Evolutionary conservation across 2,113 vertebrate genomes (phyloP).

Genomic region (Pollachius pollachius): DNA sequence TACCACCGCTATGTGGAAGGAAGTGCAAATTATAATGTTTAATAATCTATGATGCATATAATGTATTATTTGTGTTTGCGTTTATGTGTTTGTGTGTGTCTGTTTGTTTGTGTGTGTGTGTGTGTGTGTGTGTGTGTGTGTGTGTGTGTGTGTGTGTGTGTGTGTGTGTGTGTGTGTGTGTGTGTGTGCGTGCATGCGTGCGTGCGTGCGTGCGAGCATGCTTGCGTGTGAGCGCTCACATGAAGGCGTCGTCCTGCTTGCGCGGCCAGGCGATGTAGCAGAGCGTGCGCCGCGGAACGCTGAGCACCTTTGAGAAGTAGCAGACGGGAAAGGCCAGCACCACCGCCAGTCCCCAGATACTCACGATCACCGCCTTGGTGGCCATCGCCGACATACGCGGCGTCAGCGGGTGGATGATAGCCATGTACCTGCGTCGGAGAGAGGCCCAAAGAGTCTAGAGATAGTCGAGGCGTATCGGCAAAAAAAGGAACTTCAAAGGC

Average conservation of each 20-base stretch:
- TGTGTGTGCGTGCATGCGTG: not conserved
- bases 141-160: not conserved
- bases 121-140: not conserved
- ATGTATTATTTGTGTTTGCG: not conserved
- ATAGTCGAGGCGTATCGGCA: too few species aligned
- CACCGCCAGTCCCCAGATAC: constrained; percentile 93
- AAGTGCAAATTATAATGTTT: too few species aligned
- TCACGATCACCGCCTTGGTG: constrained; percentile 87
- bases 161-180: too few species aligned
- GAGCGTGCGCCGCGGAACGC: constrained; percentile 80
- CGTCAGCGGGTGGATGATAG: constrained; percentile 95
- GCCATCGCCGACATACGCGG: constrained; percentile 90
- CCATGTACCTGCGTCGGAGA: constrained; percentile 84
- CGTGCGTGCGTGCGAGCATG: too few species aligned
- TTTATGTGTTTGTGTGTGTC: not conserved
- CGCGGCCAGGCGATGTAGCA: constrained; percentile 94
- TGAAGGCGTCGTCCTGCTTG: constrained; percentile 82
- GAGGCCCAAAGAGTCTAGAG: not conserved
- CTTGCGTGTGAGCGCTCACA: constrained; percentile 71
- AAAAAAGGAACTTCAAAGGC: too few species aligned
- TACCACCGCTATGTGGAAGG: not conserved
- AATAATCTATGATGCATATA: too few species aligned
- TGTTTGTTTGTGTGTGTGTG: not conserved
- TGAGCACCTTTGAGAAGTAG: constrained; percentile 86
- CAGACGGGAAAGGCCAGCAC: constrained; percentile 92